phyloP scores from a whole-genome alignment of 1,140 invertebrate genomes.

The Diorhabda elongata region DNA sequence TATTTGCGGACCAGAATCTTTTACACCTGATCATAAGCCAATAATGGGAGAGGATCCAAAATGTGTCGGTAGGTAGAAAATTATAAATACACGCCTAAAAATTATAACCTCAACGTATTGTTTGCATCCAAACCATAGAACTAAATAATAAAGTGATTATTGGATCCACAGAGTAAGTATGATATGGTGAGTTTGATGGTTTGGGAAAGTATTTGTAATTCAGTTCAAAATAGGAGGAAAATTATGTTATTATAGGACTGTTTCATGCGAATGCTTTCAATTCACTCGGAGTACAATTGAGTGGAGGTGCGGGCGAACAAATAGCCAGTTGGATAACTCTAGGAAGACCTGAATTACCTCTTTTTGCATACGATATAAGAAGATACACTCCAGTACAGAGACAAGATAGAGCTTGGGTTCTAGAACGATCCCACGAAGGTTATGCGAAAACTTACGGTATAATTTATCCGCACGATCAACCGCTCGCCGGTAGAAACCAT shows the following conservation, averaged over 20 bases:
- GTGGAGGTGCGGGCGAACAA: constrained; percentile 79
- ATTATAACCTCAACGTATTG: not conserved
- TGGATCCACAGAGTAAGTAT: no score
- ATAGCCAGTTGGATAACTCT: constrained; percentile 78
- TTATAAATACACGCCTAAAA: not conserved
- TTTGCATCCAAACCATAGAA: not conserved
- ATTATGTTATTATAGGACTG: constrained; percentile 50
- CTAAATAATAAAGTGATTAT: no score
- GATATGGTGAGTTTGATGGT: no score
- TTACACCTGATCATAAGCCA: constrained; percentile 87
- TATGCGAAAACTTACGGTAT: constrained; percentile 85
- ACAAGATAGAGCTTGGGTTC: constrained; percentile 66
- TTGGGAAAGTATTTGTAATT: not conserved
- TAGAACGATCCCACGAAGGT: constrained; percentile 77
- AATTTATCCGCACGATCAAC: constrained; percentile 79
- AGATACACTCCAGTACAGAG: constrained; percentile 69
- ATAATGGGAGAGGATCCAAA: constrained; percentile 68
- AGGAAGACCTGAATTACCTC: constrained; percentile 75
- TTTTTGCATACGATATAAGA: constrained; percentile 81
- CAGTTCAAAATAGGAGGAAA: not conserved
- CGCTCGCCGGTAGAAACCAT: constrained; percentile 73
- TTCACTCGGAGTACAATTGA: constrained; percentile 86
- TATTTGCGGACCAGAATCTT: constrained; percentile 80
- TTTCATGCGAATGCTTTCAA: constrained; percentile 86
- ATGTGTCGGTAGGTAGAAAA: constrained; percentile 47